Base-by-base conservation (phyloP, 2,797 vertebrate species). In the Ciconia nigra region DNA sequence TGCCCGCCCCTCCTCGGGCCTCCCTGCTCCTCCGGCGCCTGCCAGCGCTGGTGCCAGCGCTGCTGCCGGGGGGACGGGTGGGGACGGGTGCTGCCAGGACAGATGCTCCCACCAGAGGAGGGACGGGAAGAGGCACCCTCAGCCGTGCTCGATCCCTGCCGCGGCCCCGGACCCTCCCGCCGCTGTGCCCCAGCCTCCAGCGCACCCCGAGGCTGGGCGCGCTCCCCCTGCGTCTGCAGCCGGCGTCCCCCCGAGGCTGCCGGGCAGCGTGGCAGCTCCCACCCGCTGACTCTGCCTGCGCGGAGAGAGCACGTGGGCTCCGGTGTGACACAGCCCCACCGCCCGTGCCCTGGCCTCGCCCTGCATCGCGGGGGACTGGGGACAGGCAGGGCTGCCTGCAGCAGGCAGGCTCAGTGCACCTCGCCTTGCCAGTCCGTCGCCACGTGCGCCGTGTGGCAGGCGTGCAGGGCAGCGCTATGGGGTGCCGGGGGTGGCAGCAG, bases 361-460 rank as follows among this genome's bases (percentile, higher is more conserved):
- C 70, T 24, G 10, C 2, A 1, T 10, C 11, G 3, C 44, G 7
- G 18, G 31, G 31, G 14, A 5, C 4, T 2, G 29, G 2, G 11
- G n/a, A 13, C 5, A 0, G 46, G 54, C 39, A 57, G 46, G 20
- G 85, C n/a, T 73, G 67, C 52, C 47, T 29, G 66, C 41, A 37
- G 70, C 37, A 16, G 18, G 47, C 31, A 16, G n/a, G 28, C 17
- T 42, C 25, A 0, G 5, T 14, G 25, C 22, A 7, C 29, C 14
- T n/a, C 2, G 0, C 28, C 49, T 11, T 5, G 3, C 57, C 26
- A 3, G 42, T 29, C 28, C 9, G 0, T 13, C n/a, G 3, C 24
- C n/a, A 15, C 41, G 4, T 3, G 11, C 28, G 5, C 7, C 1
- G 0, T 0, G 11, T 9, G 33, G 26, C n/a, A n/a, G n/a, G n/a